Base-by-base conservation (phyloP, 1,140 invertebrate species). In the Drosophila kohkoa region DNA sequence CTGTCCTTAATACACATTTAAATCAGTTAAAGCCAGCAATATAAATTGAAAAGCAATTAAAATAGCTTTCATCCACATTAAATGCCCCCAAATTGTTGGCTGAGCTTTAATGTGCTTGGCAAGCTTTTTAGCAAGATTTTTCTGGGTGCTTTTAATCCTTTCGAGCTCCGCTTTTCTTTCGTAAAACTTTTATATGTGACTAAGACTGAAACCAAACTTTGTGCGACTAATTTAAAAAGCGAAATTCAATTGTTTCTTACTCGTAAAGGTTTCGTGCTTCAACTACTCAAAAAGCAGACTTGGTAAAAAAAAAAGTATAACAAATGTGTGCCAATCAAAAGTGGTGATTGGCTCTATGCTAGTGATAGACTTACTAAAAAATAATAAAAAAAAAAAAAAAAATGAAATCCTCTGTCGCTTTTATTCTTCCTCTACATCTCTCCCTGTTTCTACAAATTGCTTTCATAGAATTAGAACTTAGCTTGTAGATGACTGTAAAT, bases 361-460 rank as follows among this genome's bases (percentile, higher is more conserved):
- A 89, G 85, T 89, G 85, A 89, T 89, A 89, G 86, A 85, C 85
- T 79, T 85, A 75, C 68, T 75, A 59, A 77, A 46, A 25, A 20
- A 20, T 1, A 1, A n/a, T 1, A 20, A 20, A 20, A 0, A 20
- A 20, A 4, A 4, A 25, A 25, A 4, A 25, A 25, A 4, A 0
- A 20, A 20, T 2, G 20, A 3, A 20, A 3, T 54, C 54, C 35
- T 16, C 67, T 55, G 32, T 51, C 16, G 46, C 55, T 16, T 20
- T 32, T 51, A 28, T 15, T 13, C 4, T 20, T 7, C 13, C 3
- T 46, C 16, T 63, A 6, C 35, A 6, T 45, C 16, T 28, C 11
- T 48, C 7, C 41, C 7, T 43, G 7, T 70, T 11, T 38, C 10
- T 28, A 8, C 52, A 11, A 16, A 41, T 43, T 52, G 67, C 75